Conservation (phyloP, 2,113 vertebrate genomes). For the Phyllostomus hastatus region DNA sequence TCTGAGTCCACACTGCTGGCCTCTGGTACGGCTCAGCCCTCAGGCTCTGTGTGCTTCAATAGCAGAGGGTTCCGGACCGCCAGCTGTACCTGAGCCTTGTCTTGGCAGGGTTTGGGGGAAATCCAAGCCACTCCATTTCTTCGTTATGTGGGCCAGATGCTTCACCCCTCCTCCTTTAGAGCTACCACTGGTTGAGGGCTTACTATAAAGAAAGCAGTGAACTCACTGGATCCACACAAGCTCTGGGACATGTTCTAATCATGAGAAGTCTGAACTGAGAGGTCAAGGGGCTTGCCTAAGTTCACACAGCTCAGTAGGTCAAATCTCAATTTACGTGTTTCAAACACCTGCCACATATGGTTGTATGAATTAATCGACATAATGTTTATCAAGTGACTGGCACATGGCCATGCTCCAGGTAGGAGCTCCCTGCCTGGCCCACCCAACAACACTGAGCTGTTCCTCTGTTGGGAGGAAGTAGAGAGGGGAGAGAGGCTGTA, state of each 20-base stretch:
- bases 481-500: background rate
- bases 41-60: background rate
- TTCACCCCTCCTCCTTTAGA: background rate
- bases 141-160: background rate
- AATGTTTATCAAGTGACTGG: background rate
- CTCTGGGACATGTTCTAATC: background rate
- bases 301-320: background rate
- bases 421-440: background rate
- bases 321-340: background rate
- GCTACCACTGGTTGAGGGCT: background rate
- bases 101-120: background rate
- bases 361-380: background rate
- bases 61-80: background rate
- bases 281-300: background rate
- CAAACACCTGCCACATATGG: background rate
- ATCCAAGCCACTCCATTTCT: background rate
- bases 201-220: background rate
- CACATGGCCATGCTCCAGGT: background rate
- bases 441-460: background rate
- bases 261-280: background rate
- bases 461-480: background rate
- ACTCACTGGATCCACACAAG: background rate
- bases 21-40: background rate
- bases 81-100: background rate
- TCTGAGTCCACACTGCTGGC: background rate